Evolutionary conservation across 2,888 invertebrate genomes (phyloP).

Genomic region (Ophion ventricosus): DNA sequence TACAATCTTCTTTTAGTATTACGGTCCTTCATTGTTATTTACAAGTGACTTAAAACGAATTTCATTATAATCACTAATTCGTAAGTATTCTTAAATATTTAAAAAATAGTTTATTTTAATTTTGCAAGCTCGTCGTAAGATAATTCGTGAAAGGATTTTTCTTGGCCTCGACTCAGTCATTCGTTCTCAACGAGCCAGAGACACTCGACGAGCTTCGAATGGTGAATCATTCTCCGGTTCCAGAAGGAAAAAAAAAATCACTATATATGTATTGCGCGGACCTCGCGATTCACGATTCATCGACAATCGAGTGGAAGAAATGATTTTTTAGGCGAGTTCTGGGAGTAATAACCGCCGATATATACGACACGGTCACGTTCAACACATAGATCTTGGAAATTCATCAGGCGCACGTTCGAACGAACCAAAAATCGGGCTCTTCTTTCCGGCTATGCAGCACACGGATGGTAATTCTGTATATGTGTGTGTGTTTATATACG

Average conservation of each 20-base stretch:
- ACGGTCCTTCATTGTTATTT: neutral
- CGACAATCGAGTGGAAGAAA: constrained; percentile 64
- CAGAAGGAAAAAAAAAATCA: constrained; percentile 3
- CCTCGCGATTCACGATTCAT: constrained; percentile 42
- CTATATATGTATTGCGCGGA: neutral
- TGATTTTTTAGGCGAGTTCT: constrained; percentile 56
- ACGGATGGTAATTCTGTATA: neutral
- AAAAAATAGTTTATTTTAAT: neutral
- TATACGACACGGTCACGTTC: constrained; percentile 28
- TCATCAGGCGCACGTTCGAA: constrained; percentile 61
- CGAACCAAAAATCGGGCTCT: constrained; percentile 49
- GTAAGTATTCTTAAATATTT: neutral
- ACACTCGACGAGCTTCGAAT: constrained; percentile 24
- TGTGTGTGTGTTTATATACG: neutral
- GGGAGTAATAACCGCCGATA: constrained; percentile 42
- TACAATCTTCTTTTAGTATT: neutral
- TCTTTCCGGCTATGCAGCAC: constrained; percentile 50
- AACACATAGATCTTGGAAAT: constrained; percentile 49
- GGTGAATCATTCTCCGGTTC: constrained; percentile 6
- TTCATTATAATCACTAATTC: neutral
- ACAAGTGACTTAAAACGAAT: neutral
- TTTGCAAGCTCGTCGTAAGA: neutral
- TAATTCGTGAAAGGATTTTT: neutral
- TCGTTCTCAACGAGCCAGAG: constrained; percentile 1
- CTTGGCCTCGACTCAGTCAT: neutral